phyloP scores from a whole-genome alignment of 92 coral and sea anemone genomes.

The Ricordea florida region DNA sequence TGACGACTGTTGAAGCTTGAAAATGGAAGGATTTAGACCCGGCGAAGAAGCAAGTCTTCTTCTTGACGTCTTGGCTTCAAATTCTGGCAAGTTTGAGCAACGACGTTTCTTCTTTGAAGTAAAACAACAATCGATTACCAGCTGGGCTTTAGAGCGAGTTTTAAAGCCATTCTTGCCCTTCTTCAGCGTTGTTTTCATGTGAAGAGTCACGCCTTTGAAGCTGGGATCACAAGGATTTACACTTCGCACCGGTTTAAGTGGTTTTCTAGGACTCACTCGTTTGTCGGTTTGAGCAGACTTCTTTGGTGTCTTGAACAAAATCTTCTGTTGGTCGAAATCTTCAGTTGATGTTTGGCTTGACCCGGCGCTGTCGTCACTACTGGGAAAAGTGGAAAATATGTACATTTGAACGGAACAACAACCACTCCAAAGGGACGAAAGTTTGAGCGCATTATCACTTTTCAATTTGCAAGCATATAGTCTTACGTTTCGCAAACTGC shows the following conservation, averaged over 20 bases:
- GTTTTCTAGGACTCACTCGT: constrained; percentile 94
- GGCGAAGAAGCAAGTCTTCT: constrained; percentile 67
- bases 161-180: constrained; percentile 48
- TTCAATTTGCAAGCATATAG: background rate
- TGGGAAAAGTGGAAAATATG: constrained; percentile 4
- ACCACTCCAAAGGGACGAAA: too few species aligned
- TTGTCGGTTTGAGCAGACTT: constrained; percentile 40
- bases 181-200: constrained; percentile 89
- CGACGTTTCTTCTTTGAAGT: constrained; percentile 89
- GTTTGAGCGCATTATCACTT: too few species aligned
- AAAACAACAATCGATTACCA: constrained; percentile 90
- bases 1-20: constrained; percentile 73
- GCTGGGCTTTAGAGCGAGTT: constrained; percentile 76
- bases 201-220: constrained; percentile 94
- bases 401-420: constrained; percentile 10
- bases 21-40: constrained; percentile 77
- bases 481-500: background rate
- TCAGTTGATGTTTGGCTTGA: constrained; percentile 38
- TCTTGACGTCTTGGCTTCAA: constrained; percentile 63
- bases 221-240: constrained; percentile 91
- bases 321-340: background rate
- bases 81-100: constrained; percentile 30
- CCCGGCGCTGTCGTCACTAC: constrained; percentile 38
- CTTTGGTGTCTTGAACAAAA: constrained; percentile 74
- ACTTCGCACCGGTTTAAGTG: constrained; percentile 90